These are phyloP conservation scores for Andricus curvator DNA, from an alignment of 2,888 invertebrate species.

Conservation along the genomic window DNA sequence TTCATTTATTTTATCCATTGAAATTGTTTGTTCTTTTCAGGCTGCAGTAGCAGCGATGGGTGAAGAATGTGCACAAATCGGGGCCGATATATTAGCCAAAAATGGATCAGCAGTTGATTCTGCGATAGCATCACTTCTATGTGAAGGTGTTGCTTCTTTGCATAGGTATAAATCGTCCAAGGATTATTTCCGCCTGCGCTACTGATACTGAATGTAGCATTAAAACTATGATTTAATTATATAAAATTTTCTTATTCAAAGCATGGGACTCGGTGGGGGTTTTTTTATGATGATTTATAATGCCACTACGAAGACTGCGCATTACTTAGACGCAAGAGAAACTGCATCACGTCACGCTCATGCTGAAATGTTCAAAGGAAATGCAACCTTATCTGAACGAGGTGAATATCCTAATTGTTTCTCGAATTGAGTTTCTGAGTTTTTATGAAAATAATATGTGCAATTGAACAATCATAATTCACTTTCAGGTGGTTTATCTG, in stretches of 20 bases:
- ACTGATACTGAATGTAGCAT: no score
- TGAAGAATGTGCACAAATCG: slow-evolving; percentile 86
- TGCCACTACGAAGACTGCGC: slow-evolving; percentile 80
- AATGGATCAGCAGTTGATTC: slow-evolving; percentile 90
- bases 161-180: slow-evolving; percentile 80
- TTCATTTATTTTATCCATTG: no score
- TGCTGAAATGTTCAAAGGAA: background rate
- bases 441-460: no score
- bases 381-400: background rate
- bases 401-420: no score
- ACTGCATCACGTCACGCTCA: slow-evolving; percentile 7
- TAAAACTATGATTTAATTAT: no score
- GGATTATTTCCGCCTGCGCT: no score
- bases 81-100: slow-evolving; percentile 84
- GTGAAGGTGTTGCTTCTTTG: slow-evolving; percentile 90
- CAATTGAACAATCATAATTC: no score
- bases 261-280: slow-evolving; percentile 94
- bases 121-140: slow-evolving; percentile 91
- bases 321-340: slow-evolving; percentile 81
- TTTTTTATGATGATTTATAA: slow-evolving; percentile 92
- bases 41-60: slow-evolving; percentile 87
- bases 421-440: no score
- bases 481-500: slow-evolving; percentile 83
- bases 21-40: background rate
- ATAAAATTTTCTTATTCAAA: slow-evolving; percentile 63